Base-by-base conservation (phyloP, 1,140 invertebrate genomes). In the Caenorhabditis elegans region DNA sequence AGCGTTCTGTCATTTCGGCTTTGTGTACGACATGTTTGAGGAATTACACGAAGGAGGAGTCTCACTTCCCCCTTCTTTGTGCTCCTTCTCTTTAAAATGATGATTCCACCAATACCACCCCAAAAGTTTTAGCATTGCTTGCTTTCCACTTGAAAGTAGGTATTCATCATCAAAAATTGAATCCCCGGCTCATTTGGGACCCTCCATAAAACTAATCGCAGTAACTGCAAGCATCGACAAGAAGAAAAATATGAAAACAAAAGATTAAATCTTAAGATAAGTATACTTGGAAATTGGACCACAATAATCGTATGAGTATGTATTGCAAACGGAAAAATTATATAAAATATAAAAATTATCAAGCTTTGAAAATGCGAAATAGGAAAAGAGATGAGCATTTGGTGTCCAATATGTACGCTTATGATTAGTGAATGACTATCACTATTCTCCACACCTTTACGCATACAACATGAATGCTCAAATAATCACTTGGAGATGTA, bases 21-120 rank as follows among this genome's bases (percentile, higher is more conserved):
- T 70, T 70, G 60, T 70, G 60, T 70, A 70, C 60, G 60, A 70
- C 60, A 70, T 70, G 60, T 70, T 70, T 70, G 34, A 70, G 60
- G 60, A 70, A 70, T 70, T 70, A 70, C 60, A 70, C 34, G 60
- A n/a, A 39, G 60, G 4, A 11, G 60, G 60, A 6, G 31, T 5
- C 34, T 26, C 60, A n/a, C 28, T 70, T 70, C 60, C 60, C 43
- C 22, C 43, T 31, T 26, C 51, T 19, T 24, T 2, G 8, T 24
- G 8, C 34, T 31, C 34, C 43, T 39, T 70, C 60, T 39, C 19
- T 39, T 70, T 70, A 39, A 70, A 70, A 70, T 70, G 60, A 70
- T 70, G 60, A 70, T 39, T 70, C 60, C 60, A 10, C 10, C 2
- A 39, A 10, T 39, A 39, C 60, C 34, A 39, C 22, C 19, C n/a